Evolutionary conservation across 2,797 vertebrate genomes (phyloP).

Genomic region (Atherinosoma microstoma): DNA sequence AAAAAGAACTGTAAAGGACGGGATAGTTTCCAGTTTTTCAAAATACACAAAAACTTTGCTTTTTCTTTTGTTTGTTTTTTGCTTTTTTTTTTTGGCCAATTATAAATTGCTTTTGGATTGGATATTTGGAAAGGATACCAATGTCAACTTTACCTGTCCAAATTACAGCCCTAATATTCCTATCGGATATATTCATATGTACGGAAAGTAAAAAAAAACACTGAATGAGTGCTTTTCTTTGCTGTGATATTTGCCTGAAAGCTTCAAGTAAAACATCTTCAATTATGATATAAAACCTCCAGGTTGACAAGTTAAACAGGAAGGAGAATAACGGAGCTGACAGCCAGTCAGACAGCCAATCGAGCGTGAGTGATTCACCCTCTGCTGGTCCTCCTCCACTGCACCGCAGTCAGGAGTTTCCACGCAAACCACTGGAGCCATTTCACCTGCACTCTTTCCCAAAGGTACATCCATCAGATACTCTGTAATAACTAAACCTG

Average conservation of each 20-base stretch:
- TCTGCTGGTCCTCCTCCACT: constrained; percentile 68
- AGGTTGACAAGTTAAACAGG: constrained; percentile 79
- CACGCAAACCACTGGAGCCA: constrained; percentile 77
- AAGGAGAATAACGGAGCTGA: constrained; percentile 80
- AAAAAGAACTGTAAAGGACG: no score
- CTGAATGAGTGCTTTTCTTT: not conserved
- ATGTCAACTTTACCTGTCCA: not conserved
- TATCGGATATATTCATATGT: not conserved
- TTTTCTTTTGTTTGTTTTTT: not conserved
- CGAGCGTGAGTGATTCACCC: constrained; percentile 77
- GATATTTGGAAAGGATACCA: not conserved
- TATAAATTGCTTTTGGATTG: not conserved
- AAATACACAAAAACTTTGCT: not conserved
- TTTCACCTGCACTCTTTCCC: constrained; percentile 84
- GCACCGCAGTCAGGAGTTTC: constrained; percentile 77
- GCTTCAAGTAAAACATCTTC: constrained; percentile 25
- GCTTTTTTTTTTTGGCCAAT: no score
- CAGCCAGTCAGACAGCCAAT: constrained; percentile 78
- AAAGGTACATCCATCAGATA: constrained; percentile 74
- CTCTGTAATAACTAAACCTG: constrained; percentile 14
- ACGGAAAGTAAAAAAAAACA: not conserved
- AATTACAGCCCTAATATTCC: not conserved
- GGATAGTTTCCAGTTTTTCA: no score
- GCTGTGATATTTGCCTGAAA: constrained; percentile 5
- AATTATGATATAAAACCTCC: constrained; percentile 42